Evolutionary conservation across 2,797 vertebrate genomes (phyloP).

Genomic region (Sebastes diaconus): DNA sequence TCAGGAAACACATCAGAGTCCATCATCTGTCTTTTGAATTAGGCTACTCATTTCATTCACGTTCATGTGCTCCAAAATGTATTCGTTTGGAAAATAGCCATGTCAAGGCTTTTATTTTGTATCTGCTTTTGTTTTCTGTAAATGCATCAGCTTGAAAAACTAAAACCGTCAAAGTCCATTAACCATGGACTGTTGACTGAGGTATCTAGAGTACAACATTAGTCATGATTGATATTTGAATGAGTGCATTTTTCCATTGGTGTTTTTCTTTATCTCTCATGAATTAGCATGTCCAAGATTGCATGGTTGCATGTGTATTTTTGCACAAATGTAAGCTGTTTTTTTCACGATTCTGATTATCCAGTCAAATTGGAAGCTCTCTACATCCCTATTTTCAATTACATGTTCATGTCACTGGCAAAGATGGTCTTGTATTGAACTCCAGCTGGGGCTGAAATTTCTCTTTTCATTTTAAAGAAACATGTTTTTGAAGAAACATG

Average conservation of each 20-base stretch:
- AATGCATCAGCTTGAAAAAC: not conserved
- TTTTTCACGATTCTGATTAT: not conserved
- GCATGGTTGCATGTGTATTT: not conserved
- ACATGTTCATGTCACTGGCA: not conserved
- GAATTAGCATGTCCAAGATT: not conserved
- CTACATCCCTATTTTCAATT: not conserved
- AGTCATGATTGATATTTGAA: not conserved
- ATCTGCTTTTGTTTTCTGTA: not conserved
- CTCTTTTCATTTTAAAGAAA: not conserved
- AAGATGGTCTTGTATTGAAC: not conserved
- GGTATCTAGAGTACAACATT: not conserved
- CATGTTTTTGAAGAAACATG: not conserved
- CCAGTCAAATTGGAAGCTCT: not conserved
- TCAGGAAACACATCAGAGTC: not conserved
- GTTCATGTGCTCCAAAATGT: not conserved
- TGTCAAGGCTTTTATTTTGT: not conserved
- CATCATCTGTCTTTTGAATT: too few species aligned
- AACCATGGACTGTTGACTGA: not conserved
- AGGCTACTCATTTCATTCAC: not conserved
- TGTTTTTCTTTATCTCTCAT: not conserved
- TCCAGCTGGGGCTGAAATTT: not conserved
- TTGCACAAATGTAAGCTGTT: not conserved
- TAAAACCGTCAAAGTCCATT: not conserved
- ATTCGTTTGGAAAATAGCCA: not conserved
- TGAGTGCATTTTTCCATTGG: not conserved